A percentile compares a stretch with the other conserved stretches of the same genome.
Evolutionary conservation across 2,888 invertebrate genomes (phyloP).

Genomic region (Polyommatus icarus): DNA sequence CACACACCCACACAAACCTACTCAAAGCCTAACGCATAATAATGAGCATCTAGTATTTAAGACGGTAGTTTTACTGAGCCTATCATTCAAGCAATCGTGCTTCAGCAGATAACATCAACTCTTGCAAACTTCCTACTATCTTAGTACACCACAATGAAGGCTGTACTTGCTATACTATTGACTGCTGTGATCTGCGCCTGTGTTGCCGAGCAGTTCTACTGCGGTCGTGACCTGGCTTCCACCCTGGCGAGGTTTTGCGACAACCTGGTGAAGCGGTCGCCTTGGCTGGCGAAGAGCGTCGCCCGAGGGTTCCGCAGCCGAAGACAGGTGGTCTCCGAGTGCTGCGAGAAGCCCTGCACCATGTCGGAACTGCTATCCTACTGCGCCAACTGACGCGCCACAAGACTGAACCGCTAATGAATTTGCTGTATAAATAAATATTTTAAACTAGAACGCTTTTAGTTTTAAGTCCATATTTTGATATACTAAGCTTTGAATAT

Average conservation of each 20-base stretch:
- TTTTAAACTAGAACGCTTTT: not conserved
- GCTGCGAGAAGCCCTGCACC: slow-evolving; percentile 51
- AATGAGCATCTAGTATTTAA: slow-evolving; percentile 5
- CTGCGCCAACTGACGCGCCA: slow-evolving; percentile 41
- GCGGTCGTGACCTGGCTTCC: slow-evolving; percentile 43
- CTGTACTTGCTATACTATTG: not conserved
- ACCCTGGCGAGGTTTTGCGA: slow-evolving; percentile 37
- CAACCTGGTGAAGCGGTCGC: slow-evolving; percentile 38
- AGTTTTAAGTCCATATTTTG: not conserved
- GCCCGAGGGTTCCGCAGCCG: slow-evolving; percentile 40
- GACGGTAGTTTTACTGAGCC: not conserved
- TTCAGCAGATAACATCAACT: not conserved
- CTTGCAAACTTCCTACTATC: not conserved
- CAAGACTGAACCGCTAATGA: slow-evolving; percentile 17
- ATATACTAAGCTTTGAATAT: not conserved
- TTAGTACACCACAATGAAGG: not conserved
- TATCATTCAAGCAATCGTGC: not conserved
- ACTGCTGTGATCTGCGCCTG: not conserved
- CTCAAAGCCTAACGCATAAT: not conserved
- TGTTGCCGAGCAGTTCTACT: slow-evolving; percentile 30
- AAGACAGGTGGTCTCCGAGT: slow-evolving; percentile 48
- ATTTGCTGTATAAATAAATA: not conserved
- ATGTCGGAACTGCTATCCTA: slow-evolving; percentile 47
- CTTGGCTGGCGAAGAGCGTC: slow-evolving; percentile 38
- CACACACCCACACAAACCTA: not conserved